Percentiles rank a stretch among this genome's conserved stretches.
These are phyloP conservation scores for Hydropotes inermis DNA, from an alignment of 2,113 vertebrate species.

Conservation along the genomic window DNA sequence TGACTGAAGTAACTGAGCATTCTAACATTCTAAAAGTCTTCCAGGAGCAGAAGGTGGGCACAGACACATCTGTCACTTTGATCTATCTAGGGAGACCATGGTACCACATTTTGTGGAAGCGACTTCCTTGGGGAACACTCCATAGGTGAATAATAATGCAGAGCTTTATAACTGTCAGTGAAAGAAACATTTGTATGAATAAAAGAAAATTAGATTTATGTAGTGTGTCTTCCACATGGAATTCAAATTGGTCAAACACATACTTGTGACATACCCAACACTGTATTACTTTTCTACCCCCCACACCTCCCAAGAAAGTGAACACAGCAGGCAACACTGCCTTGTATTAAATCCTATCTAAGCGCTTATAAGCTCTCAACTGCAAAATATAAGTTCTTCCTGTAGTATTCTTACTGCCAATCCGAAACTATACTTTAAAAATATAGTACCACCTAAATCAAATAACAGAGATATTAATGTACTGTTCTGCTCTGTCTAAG, in stretches of 20 bases:
- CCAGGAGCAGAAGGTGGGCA: neutral
- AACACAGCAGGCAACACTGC: neutral
- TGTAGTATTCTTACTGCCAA: neutral
- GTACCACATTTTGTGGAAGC: neutral
- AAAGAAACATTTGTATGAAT: neutral
- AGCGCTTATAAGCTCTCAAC: neutral
- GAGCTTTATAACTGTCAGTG: neutral
- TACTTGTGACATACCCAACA: neutral
- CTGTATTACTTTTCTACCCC: neutral
- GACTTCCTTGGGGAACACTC: neutral
- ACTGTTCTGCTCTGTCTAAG: neutral
- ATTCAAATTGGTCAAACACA: constrained; percentile 32
- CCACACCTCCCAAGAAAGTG: neutral
- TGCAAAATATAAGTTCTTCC: neutral
- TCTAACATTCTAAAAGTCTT: constrained; percentile 5
- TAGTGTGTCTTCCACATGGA: neutral
- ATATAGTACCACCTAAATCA: neutral
- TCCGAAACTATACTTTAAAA: neutral
- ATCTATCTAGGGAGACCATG: neutral
- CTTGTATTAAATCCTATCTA: neutral
- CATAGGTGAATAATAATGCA: neutral
- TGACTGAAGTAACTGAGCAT: neutral
- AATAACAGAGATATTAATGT: neutral
- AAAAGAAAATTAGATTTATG: constrained; percentile 19
- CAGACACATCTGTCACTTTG: neutral